These are phyloP conservation scores for Platygyra sinensis DNA, from an alignment of 64 coral and sea anemone species.

Conservation along the genomic window DNA sequence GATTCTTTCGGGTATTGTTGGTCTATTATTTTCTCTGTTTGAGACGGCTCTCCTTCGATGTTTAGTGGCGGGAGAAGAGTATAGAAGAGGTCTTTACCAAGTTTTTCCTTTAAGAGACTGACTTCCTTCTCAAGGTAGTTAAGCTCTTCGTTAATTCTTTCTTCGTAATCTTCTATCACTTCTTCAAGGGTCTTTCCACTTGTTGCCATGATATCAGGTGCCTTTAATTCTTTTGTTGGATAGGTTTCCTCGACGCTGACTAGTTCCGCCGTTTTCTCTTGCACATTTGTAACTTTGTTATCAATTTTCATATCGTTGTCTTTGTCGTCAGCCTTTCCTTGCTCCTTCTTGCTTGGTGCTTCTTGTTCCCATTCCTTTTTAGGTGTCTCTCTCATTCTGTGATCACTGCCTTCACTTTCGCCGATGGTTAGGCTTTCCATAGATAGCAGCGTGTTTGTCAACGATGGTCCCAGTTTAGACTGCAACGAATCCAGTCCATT, in stretches of 20 bases:
- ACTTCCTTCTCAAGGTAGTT: background rate
- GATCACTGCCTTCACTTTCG: background rate
- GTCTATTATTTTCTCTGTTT: background rate
- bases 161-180: constrained; percentile 49
- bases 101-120: constrained; percentile 26
- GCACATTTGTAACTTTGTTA: background rate
- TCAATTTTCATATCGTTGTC: background rate
- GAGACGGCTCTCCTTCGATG: background rate
- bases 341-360: background rate
- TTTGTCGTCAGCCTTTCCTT: background rate
- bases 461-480: constrained; percentile 32
- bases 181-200: constrained; percentile 44
- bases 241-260: background rate
- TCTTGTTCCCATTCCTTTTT: background rate
- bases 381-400: background rate
- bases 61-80: background rate
- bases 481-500: constrained; percentile 24
- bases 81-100: constrained; percentile 17
- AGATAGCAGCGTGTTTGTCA: constrained; percentile 10
- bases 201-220: constrained; percentile 11
- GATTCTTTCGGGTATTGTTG: background rate
- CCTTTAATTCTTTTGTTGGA: background rate
- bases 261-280: background rate
- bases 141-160: constrained; percentile 19
- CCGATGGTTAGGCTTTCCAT: background rate